Evolutionary conservation across 2,113 vertebrate genomes (phyloP), one percentile per base, ranked within the genome.

Genomic region (Pseudorhombus dupliciocellatus): DNA sequence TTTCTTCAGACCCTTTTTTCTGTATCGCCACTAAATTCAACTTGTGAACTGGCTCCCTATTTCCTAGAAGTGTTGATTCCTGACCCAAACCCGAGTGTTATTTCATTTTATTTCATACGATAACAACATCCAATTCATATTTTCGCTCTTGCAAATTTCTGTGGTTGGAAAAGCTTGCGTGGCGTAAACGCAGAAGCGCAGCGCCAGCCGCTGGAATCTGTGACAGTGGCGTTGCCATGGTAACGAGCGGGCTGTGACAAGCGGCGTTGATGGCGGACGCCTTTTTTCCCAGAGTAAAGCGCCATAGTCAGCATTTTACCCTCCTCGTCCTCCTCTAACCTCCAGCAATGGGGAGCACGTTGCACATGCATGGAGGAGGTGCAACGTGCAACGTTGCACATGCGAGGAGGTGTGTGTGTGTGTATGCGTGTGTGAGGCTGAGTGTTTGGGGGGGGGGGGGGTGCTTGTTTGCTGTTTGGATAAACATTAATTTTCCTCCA

Each of bases 401-500:
- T n/a, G n/a, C n/a, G 68, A 26, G 46, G 31, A 1, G 28, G 22
- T 2, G 28, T 5, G 5, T 7, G 46, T 9, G 46, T n/a, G 34
- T 0, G 51, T 20, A n/a, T n/a, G n/a, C n/a, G 22, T 2, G 28
- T 5, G 5, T 7, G 46, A 2, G 46, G 7, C 25, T 0, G 51
- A 7, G 28, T 12, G 16, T 4, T 37, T 37, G 40, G 37, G 66
- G 57, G 7, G 12, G 2, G 34, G 51, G 56, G 31, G 25, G 1
- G 7, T 22, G 79, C 84, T 89, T 87, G 89, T 92, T 92, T 91
- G 86, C 74, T 67, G 48, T 88, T 77, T 83, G 87, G 83, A 70
- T 92, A 91, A 93, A 92, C 87, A 91, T 84, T 92, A 58, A 89
- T 93, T 92, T 92, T 89, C 88, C 82, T 83, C 88, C 87, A 78